Conservation (phyloP, 2,797 vertebrate species). For the Anguilla pacifica region DNA sequence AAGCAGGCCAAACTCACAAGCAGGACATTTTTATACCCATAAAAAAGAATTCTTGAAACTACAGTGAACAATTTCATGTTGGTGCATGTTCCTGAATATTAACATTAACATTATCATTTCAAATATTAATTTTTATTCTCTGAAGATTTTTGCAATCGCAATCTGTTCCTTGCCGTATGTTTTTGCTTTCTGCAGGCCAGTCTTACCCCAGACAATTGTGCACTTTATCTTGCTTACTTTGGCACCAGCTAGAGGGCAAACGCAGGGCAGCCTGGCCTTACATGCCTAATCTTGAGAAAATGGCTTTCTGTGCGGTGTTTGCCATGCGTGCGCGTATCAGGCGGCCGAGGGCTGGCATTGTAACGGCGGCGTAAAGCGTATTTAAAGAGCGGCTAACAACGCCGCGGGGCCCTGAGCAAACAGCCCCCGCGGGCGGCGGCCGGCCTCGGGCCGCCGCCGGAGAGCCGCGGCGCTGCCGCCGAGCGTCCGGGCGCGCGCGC, state of each 20-base stretch:
- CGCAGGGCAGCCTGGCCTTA: conserved; percentile 70
- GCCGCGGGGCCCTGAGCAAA: conserved; percentile 68
- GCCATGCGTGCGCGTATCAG: conserved; percentile 52
- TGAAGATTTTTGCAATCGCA: background rate
- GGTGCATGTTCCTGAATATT: background rate
- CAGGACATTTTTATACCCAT: background rate
- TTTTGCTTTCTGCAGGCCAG: conserved; percentile 28
- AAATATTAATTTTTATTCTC: background rate
- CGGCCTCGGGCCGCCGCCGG: conserved; percentile 48
- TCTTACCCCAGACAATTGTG: conserved; percentile 69
- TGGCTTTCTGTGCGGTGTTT: conserved; percentile 72
- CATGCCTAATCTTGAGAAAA: conserved; percentile 78
- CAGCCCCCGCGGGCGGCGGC: conserved; percentile 55
- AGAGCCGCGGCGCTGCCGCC: background rate
- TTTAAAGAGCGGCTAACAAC: conserved; percentile 76
- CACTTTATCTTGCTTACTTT: conserved; percentile 69
- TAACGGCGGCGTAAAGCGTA: conserved; percentile 64
- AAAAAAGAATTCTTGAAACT: background rate
- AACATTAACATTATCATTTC: background rate
- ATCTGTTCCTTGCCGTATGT: conserved; percentile 9
- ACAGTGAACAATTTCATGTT: background rate
- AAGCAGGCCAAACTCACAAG: background rate
- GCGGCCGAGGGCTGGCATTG: conserved; percentile 18
- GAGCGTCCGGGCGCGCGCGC: too few species aligned
- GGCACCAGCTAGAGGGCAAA: conserved; percentile 63